Conservation (phyloP, 1,140 invertebrate species). For the Leguminivora glycinivorella region DNA sequence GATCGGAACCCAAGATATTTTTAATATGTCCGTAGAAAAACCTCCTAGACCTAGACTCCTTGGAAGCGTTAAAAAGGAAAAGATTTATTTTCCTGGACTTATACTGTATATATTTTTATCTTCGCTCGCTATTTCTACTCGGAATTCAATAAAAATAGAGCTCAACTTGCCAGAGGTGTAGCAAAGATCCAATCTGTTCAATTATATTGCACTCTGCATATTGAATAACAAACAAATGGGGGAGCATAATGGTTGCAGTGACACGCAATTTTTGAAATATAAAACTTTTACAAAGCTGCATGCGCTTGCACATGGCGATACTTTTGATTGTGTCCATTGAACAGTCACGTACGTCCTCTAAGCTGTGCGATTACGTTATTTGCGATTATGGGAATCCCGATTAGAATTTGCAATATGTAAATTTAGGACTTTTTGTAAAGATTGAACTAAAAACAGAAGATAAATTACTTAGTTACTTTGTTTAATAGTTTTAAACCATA, state of each 20-base stretch:
- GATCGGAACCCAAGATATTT: slow-evolving; percentile 1
- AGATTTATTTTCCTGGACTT: neutral
- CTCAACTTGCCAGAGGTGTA: neutral
- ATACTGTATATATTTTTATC: no score
- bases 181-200: neutral
- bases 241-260: slow-evolving; percentile 50
- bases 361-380: slow-evolving; percentile 36
- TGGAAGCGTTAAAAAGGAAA: neutral
- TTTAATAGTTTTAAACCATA: no score
- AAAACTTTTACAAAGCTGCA: slow-evolving; percentile 38
- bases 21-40: neutral
- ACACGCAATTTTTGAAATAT: slow-evolving; percentile 48
- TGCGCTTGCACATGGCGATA: slow-evolving; percentile 38
- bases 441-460: no score
- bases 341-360: slow-evolving; percentile 55
- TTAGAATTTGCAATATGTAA: neutral
- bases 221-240: slow-evolving; percentile 49
- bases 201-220: slow-evolving; percentile 27
- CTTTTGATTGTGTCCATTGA: slow-evolving; percentile 45
- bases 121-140: no score
- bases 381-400: slow-evolving; percentile 32
- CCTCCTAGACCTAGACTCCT: neutral
- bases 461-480: no score
- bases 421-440: no score
- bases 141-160: no score